Conservation (phyloP, 2,888 invertebrate species). For the Pogonocherus hispidulus region DNA sequence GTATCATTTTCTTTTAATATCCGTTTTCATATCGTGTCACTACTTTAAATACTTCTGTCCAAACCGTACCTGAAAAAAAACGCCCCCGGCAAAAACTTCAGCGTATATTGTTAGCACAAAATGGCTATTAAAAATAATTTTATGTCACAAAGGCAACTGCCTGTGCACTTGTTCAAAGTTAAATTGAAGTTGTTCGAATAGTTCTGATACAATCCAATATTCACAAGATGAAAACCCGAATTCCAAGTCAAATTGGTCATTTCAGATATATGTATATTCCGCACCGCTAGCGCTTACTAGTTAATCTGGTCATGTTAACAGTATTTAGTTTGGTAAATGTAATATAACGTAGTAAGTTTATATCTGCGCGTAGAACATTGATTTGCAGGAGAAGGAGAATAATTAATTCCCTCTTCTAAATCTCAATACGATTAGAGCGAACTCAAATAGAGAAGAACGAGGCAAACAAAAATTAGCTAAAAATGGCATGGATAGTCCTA, state of each 20-base stretch:
- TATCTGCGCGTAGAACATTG: not conserved
- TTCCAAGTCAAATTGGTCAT: slow-evolving; percentile 11
- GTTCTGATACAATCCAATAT: slow-evolving; percentile 9
- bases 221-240: slow-evolving; percentile 15
- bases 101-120: too few species aligned
- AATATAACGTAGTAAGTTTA: slow-evolving; percentile 1
- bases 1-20: too few species aligned
- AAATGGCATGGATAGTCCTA: too few species aligned
- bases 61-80: too few species aligned
- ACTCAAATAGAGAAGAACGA: too few species aligned
- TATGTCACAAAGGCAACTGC: too few species aligned
- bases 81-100: too few species aligned
- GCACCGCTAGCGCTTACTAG: not conserved
- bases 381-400: not conserved
- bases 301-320: not conserved
- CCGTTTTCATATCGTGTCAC: too few species aligned
- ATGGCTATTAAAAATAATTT: too few species aligned
- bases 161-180: too few species aligned
- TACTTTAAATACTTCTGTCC: too few species aligned
- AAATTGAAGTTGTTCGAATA: slow-evolving; percentile 1
- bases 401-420: not conserved
- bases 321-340: slow-evolving; percentile 5
- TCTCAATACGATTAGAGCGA: not conserved
- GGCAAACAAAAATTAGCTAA: too few species aligned
- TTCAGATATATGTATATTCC: not conserved